Percentiles rank a stretch among this genome's conserved stretches.
phyloP scores from a whole-genome alignment of 1,140 invertebrate genomes.

The Gonatopus flavifemur region DNA sequence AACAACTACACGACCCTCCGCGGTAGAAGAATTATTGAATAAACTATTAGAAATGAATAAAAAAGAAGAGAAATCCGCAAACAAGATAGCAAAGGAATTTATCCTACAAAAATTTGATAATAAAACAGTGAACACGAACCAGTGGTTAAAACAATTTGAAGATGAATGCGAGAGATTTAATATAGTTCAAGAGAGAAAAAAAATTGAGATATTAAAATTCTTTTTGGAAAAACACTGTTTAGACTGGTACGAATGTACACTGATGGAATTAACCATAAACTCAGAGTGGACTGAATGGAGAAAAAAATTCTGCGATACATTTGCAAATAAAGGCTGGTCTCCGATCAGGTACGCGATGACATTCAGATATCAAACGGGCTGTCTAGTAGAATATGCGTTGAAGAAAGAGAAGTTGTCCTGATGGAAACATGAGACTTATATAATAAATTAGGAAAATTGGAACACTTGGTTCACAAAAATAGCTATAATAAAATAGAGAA shows the following conservation, averaged over 20 bases:
- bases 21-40: neutral
- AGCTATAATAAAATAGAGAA: too few relatives aligned
- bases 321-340: too few relatives aligned
- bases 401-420: too few relatives aligned
- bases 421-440: slow-evolving; percentile 7
- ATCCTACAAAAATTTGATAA: neutral
- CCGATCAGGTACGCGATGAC: too few relatives aligned
- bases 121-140: slow-evolving; percentile 1
- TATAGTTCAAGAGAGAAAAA: too few relatives aligned
- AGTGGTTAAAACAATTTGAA: slow-evolving; percentile 12
- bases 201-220: slow-evolving; percentile 1
- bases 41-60: neutral
- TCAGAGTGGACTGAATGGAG: slow-evolving; percentile 18
- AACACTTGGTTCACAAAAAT: slow-evolving; percentile 2
- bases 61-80: neutral
- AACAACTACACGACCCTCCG: neutral
- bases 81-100: neutral
- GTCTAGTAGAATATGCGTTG: slow-evolving; percentile 14
- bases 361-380: slow-evolving; percentile 9
- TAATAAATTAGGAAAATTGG: slow-evolving; percentile 7
- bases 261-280: slow-evolving; percentile 15
- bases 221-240: slow-evolving; percentile 9
- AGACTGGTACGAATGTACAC: slow-evolving; percentile 18
- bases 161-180: too few relatives aligned
- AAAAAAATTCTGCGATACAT: slow-evolving; percentile 20